Evolutionary conservation across 2,888 invertebrate species (phyloP).

Genomic region (Cecidostiba fungosa): DNA sequence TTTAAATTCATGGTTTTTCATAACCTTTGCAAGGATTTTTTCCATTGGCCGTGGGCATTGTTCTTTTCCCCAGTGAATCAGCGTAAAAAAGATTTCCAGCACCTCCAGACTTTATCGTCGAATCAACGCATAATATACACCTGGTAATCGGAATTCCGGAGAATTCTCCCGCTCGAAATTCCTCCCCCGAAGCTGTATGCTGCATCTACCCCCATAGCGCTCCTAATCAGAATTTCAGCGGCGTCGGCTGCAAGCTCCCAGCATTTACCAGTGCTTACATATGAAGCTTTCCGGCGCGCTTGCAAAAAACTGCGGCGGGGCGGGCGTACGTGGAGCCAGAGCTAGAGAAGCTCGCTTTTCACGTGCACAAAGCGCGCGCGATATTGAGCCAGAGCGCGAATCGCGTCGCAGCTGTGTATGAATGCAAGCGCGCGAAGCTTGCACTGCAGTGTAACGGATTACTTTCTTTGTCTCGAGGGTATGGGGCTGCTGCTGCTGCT

Average conservation of each 20-base stretch:
- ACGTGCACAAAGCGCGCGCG: neutral
- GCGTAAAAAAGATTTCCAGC: too few relatives aligned
- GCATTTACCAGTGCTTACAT: slow-evolving; percentile 16
- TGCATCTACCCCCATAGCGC: too few relatives aligned
- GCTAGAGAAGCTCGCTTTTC: neutral
- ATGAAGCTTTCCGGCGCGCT: neutral
- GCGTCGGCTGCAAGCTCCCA: slow-evolving; percentile 59
- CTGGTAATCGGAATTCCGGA: too few relatives aligned
- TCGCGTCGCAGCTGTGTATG: slow-evolving; percentile 18
- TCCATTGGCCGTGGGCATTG: too few relatives aligned
- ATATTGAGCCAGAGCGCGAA: neutral
- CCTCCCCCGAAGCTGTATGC: too few relatives aligned
- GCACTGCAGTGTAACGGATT: slow-evolving; percentile 31
- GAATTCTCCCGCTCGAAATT: too few relatives aligned
- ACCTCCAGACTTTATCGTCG: too few relatives aligned
- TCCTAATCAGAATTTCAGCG: slow-evolving; percentile 48
- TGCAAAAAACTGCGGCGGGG: neutral
- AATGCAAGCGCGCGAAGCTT: neutral
- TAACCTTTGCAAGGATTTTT: too few relatives aligned
- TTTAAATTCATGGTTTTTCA: too few relatives aligned
- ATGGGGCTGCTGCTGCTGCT: neutral
- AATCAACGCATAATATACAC: too few relatives aligned
- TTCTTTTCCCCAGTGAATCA: too few relatives aligned
- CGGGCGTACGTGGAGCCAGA: neutral
- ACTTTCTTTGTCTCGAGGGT: slow-evolving; percentile 39